These are phyloP conservation scores for Ginglymostoma cirratum DNA, from an alignment of 2,113 vertebrate genomes.

Conservation along the genomic window DNA sequence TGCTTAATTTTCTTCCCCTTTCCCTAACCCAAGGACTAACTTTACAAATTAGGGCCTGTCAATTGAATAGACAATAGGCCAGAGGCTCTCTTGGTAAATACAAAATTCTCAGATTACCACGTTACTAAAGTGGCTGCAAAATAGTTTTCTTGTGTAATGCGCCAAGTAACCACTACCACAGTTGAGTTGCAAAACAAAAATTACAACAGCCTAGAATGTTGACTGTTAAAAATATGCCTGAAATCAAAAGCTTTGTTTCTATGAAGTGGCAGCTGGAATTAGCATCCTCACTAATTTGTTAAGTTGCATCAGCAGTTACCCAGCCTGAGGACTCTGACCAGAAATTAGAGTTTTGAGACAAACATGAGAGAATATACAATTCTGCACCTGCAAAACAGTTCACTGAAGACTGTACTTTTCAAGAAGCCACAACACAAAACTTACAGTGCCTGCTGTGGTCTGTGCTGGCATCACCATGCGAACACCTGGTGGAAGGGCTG, in stretches of 20 bases:
- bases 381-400: not conserved
- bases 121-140: not conserved
- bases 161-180: not conserved
- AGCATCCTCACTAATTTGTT: not conserved
- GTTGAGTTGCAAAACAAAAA: not conserved
- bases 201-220: not conserved
- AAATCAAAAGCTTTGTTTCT: not conserved
- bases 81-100: not conserved
- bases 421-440: not conserved
- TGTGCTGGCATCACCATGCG: conserved; percentile 32
- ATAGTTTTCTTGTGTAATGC: not conserved
- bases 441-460: conserved; percentile 25
- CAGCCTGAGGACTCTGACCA: not conserved
- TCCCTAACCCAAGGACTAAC: not conserved
- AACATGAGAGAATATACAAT: not conserved
- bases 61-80: not conserved
- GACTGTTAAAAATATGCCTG: not conserved
- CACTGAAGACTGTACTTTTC: not conserved
- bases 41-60: too few species aligned
- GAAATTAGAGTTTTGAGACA: not conserved
- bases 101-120: not conserved
- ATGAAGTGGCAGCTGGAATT: not conserved
- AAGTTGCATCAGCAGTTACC: not conserved
- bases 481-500: conserved; percentile 17
- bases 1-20: not conserved